Evolutionary conservation across 2,113 vertebrate genomes (phyloP).

Genomic region (Sarotherodon lohbergeri): DNA sequence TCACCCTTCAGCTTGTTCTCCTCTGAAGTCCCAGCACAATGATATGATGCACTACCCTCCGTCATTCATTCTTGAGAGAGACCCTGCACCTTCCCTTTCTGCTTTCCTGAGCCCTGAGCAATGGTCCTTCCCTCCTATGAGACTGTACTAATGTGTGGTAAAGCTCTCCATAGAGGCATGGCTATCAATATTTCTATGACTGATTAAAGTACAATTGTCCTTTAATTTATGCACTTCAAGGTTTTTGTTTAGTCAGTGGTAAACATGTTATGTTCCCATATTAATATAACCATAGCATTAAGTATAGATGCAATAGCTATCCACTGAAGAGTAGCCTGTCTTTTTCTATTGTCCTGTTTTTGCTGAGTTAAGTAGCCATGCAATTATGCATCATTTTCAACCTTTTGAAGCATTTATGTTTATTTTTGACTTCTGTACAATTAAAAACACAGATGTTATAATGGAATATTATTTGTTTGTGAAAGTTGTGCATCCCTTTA

Average conservation of each 20-base stretch:
- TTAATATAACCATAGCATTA: not conserved
- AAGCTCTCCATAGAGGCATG: not conserved
- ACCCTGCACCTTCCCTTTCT: slow-evolving; percentile 15
- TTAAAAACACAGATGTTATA: not conserved
- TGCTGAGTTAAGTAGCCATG: not conserved
- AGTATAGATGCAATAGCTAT: not conserved
- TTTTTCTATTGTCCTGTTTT: not conserved
- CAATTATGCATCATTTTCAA: slow-evolving; percentile 19
- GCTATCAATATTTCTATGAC: not conserved
- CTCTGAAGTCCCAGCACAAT: not conserved
- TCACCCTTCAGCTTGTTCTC: not conserved
- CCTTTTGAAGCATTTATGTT: not conserved
- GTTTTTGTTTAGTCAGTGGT: not conserved
- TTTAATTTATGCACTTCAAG: not conserved
- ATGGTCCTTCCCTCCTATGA: slow-evolving; percentile 82
- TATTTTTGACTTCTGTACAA: slow-evolving; percentile 7
- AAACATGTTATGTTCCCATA: not conserved
- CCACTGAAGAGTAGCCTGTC: not conserved
- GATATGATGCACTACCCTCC: slow-evolving; percentile 57
- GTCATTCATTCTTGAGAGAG: slow-evolving; percentile 59
- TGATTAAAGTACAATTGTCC: not conserved
- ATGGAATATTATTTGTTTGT: not conserved
- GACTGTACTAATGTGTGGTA: slow-evolving; percentile 64
- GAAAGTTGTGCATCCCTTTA: not conserved
- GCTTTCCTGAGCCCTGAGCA: slow-evolving; percentile 59